Conservation (phyloP, 2,113 vertebrate genomes). For the Phaetusa simplex region DNA sequence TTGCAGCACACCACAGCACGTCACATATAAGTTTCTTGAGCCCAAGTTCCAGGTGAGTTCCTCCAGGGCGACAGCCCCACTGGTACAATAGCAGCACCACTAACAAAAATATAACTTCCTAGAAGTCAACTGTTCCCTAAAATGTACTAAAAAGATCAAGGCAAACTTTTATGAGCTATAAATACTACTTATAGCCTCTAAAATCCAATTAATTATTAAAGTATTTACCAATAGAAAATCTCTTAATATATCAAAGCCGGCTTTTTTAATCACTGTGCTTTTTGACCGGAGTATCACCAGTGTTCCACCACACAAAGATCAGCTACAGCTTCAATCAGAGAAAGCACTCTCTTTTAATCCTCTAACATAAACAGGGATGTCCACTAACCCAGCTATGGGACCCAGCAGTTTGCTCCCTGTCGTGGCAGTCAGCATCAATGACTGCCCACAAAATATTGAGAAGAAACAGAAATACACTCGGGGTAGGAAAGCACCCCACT, state of each 20-base stretch:
- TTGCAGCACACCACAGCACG: neutral
- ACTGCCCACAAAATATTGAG: neutral
- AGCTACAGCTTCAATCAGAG: neutral
- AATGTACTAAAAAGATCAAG: neutral
- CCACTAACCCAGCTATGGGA: neutral
- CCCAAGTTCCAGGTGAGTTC: neutral
- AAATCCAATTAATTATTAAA: neutral
- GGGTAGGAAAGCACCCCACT: neutral
- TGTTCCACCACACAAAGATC: neutral
- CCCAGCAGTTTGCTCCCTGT: neutral
- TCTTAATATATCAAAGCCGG: neutral
- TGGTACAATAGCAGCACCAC: neutral
- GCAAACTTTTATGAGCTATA: neutral
- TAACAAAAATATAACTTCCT: neutral
- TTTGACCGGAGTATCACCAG: neutral
- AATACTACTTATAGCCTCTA: neutral
- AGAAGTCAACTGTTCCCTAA: neutral
- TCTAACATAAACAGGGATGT: neutral
- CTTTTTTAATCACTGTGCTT: neutral
- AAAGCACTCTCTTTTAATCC: neutral
- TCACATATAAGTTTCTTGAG: neutral
- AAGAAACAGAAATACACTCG: neutral
- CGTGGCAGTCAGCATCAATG: fast-evolving
- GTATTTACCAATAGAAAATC: neutral
- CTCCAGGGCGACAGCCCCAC: neutral